Conservation (phyloP, 37 sponge, comb jelly and placozoan species). For the Ianthella basta region DNA sequence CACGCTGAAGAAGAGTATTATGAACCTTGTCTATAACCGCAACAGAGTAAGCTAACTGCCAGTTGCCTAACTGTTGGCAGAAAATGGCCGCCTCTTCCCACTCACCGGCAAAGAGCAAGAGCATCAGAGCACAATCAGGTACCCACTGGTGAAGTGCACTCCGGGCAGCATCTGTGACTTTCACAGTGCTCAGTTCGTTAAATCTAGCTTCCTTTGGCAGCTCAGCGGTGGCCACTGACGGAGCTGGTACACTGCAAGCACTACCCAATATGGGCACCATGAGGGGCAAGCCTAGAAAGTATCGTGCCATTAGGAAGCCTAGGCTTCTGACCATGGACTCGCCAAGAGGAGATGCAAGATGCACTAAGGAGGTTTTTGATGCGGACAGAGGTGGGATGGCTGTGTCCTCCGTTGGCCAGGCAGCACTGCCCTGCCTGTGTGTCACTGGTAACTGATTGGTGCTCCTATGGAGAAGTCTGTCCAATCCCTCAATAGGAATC, state of each 20-base stretch:
- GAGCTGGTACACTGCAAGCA: background rate
- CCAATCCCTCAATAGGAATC: too few relatives aligned
- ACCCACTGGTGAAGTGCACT: slow-evolving; percentile 39
- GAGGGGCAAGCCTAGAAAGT: background rate
- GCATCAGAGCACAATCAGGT: slow-evolving; percentile 39
- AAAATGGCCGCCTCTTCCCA: slow-evolving; percentile 50
- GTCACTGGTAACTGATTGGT: too few relatives aligned
- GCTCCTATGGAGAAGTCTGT: too few relatives aligned
- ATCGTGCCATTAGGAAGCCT: background rate
- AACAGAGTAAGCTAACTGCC: slow-evolving; percentile 26
- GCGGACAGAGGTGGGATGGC: too few relatives aligned
- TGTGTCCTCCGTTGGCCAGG: too few relatives aligned
- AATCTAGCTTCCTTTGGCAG: background rate
- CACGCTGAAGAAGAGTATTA: too few relatives aligned
- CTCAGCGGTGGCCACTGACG: background rate
- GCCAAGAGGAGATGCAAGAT: background rate
- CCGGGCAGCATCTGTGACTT: background rate
- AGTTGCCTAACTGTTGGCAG: slow-evolving; percentile 41
- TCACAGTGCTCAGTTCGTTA: slow-evolving; percentile 5
- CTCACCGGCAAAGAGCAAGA: slow-evolving; percentile 53
- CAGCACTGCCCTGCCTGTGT: too few relatives aligned
- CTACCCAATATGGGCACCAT: background rate
- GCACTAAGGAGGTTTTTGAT: too few relatives aligned
- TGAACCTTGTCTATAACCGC: too few relatives aligned
- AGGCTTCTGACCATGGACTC: background rate